These are phyloP conservation scores for Melozone crissalis DNA, from an alignment of 2,113 vertebrate genomes.

Conservation along the genomic window DNA sequence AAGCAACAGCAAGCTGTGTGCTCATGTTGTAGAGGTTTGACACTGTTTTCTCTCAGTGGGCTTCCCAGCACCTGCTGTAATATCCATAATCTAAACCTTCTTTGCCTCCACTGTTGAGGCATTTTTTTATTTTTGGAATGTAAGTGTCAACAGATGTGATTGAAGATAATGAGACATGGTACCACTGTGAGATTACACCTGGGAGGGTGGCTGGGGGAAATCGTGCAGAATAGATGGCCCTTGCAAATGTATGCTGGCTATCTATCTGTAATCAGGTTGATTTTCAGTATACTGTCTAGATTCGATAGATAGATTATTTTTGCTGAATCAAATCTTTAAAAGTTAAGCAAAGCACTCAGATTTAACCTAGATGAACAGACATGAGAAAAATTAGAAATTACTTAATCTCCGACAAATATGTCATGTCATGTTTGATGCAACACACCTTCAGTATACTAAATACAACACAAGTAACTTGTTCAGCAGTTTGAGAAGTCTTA, in stretches of 20 bases:
- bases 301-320: neutral
- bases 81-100: slow-evolving; percentile 20
- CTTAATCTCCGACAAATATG: neutral
- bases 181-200: neutral
- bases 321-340: neutral
- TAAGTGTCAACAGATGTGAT: slow-evolving; percentile 44
- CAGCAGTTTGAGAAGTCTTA: neutral
- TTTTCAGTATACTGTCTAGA: neutral
- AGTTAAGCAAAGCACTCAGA: neutral
- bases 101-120: neutral
- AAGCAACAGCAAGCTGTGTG: slow-evolving; percentile 31
- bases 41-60: slow-evolving; percentile 13
- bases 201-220: neutral
- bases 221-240: neutral
- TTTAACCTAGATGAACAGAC: neutral
- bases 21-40: slow-evolving; percentile 38
- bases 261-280: neutral
- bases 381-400: neutral
- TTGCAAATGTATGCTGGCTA: neutral
- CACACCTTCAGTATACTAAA: neutral
- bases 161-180: slow-evolving; percentile 16
- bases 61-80: slow-evolving; percentile 49
- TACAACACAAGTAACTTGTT: neutral
- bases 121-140: slow-evolving; percentile 31
- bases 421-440: neutral